A percentile compares a stretch with the other conserved stretches of the same genome.
Conservation (phyloP, 2,113 vertebrate species). For the Caracal caracal region DNA sequence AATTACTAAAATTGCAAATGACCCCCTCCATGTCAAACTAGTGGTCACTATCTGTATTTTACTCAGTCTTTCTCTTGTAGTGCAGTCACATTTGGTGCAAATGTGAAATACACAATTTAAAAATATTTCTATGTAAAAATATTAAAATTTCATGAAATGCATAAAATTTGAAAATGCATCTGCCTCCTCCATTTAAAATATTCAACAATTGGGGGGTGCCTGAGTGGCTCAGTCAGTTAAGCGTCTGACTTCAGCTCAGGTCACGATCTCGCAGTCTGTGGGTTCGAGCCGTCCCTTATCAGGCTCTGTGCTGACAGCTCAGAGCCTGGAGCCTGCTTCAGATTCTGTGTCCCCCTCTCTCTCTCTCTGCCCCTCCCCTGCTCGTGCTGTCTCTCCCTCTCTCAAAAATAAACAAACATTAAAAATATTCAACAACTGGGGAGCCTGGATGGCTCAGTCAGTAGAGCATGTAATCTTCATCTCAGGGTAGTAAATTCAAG, state of each 20-base stretch:
- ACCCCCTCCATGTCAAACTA: neutral
- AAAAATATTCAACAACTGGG: neutral
- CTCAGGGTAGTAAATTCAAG: neutral
- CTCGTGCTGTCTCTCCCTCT: too few relatives aligned
- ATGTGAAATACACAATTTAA: slow-evolving; percentile 13
- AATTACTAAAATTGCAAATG: neutral
- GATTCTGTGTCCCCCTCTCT: too few relatives aligned
- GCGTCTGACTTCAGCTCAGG: too few relatives aligned
- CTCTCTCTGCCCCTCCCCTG: too few relatives aligned
- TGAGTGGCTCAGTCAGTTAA: neutral
- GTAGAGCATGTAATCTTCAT: neutral
- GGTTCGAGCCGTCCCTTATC: too few relatives aligned
- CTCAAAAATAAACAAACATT: neutral
- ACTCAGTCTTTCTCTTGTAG: neutral
- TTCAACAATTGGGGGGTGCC: neutral
- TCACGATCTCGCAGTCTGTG: too few relatives aligned
- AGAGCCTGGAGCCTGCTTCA: too few relatives aligned
- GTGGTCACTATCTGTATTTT: neutral
- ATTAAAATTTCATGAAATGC: slow-evolving; percentile 5
- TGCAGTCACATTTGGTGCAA: neutral
- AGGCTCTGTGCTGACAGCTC: too few relatives aligned
- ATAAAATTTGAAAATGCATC: slow-evolving; percentile 50
- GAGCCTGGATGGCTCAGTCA: neutral
- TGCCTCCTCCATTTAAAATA: slow-evolving; percentile 5
- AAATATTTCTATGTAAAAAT: slow-evolving; percentile 52